Evolutionary conservation across 2,888 invertebrate genomes (phyloP), one percentile per base, ranked within the genome.

Genomic region (Masnerella sp.): DNA sequence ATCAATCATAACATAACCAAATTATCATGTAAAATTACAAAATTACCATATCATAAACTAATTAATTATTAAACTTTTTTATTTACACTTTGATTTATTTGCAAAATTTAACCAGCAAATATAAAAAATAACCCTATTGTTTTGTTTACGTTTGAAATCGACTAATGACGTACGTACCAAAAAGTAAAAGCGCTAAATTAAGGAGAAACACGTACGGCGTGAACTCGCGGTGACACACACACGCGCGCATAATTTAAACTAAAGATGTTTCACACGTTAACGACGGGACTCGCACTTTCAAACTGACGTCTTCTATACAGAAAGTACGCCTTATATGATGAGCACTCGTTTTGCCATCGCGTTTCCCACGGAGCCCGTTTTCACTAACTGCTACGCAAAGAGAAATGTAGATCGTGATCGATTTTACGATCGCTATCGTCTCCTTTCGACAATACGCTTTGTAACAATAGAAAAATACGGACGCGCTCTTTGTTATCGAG

Each of bases 241-340:
- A 68, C 65, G 78, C 69, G 58, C 74, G 76, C 74, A 72, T 75
- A 62, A 82, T 64, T 72, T 76, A 77, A 78, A 69, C 76, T 45
- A 59, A n/a, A 47, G 54, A 68, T n/a, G 43, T 73, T 58, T 65
- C 42, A 67, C 70, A 56, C 49, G 69, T 64, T 58, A 77, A 77
- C 70, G 76, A 65, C 38, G 59, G 59, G 73, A 80, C 83, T 82
- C 79, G 81, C 82, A 85, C 86, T 87, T 87, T 87, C 86, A 77
- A 84, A 86, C 85, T 85, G 83, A 83, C 81, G 79, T 78, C 82
- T 81, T 79, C 80, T 42, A 81, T 81, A 82, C 82, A 80, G 80
- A 78, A 77, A 70, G 70, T 71, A 65, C 59, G 79, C 81, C 82
- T 83, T 85, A 84, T 84, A 84, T 75, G 75, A 75, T 75, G 75